Evolutionary conservation across 2,888 invertebrate species (phyloP), one percentile per base, ranked within the genome.

Genomic region (Subacronicta megacephala): DNA sequence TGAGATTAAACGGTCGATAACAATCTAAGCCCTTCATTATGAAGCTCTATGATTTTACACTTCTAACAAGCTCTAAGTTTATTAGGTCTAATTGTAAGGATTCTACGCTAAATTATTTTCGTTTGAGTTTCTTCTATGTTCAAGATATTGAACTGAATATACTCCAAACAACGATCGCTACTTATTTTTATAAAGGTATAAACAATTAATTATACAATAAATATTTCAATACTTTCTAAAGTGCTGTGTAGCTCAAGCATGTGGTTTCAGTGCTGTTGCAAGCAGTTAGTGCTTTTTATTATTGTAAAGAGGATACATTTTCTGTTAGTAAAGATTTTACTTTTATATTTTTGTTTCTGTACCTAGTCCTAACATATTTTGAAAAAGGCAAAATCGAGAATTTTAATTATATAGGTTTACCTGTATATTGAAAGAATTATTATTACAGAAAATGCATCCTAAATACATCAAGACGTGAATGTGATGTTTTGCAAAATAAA

Each of bases 221-320:
- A 58, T 67, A 73, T 49, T 44, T 56, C 49, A 53, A 52, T 75
- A 71, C 55, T 58, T 66, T 72, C 78, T 74, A 74, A 81, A 73
- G 83, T 88, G 89, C 84, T 83, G 62, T 70, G 67, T 85, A 72
- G 85, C 85, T 81, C 58, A 93, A 90, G 93, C 91, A 72, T 81
- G 83, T 89, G 85, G 79, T 79, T 44, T 83, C 72, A 79, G 89
- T 90, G 88, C 86, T 84, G 75, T 84, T 81, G 89, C 92, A 93
- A 91, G 93, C 93, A 81, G 89, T 93, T 92, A 92, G 93, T 93
- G 90, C 87, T 83, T 74, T 75, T 58, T 77, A 60, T 78, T 71
- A 74, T 72, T 78, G 69, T 72, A 82, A 78, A 69, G 75, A 80
- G 83, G 84, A 87, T 83, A 83, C 81, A 87, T 85, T 88, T 85